Evolutionary conservation across 2,888 invertebrate genomes (phyloP).

Genomic region (Cotesia congregata): DNA sequence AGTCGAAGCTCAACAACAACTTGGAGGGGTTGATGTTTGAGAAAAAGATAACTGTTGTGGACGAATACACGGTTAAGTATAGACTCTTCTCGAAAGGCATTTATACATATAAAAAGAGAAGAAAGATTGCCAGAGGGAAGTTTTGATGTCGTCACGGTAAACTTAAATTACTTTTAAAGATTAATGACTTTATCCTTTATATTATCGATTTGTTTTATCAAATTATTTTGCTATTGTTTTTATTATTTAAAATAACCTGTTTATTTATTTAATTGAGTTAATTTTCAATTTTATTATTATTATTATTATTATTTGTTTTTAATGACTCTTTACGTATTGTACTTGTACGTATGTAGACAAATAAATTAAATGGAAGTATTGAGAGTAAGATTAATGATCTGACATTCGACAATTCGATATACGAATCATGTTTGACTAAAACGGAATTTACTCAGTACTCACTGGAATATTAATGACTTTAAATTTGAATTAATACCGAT

Average conservation of each 20-base stretch:
- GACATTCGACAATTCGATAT: constrained; percentile 64
- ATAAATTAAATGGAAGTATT: constrained; percentile 35
- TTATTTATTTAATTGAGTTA: neutral
- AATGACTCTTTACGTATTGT: neutral
- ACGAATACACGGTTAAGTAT: constrained; percentile 43
- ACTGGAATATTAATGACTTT: constrained; percentile 61
- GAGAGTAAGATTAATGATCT: constrained; percentile 58
- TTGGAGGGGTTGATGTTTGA: constrained; percentile 38
- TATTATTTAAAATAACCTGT: neutral
- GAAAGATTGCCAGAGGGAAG: constrained; percentile 42
- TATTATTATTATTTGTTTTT: neutral
- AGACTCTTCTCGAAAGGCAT: constrained; percentile 24
- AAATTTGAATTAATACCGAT: constrained; percentile 11
- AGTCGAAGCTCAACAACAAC: constrained; percentile 43
- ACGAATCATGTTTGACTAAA: constrained; percentile 57
- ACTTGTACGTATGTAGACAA: neutral
- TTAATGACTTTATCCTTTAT: constrained; percentile 64
- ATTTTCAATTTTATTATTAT: neutral
- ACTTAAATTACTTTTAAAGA: constrained; percentile 66
- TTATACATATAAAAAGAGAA: constrained; percentile 38
- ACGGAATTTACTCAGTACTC: constrained; percentile 52
- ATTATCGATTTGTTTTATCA: constrained; percentile 34
- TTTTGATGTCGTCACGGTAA: constrained; percentile 64
- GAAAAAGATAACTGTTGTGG: constrained; percentile 44
- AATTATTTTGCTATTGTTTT: constrained; percentile 9